Base-by-base conservation (phyloP, 2,113 vertebrate genomes). In the Gadus chalcogrammus region DNA sequence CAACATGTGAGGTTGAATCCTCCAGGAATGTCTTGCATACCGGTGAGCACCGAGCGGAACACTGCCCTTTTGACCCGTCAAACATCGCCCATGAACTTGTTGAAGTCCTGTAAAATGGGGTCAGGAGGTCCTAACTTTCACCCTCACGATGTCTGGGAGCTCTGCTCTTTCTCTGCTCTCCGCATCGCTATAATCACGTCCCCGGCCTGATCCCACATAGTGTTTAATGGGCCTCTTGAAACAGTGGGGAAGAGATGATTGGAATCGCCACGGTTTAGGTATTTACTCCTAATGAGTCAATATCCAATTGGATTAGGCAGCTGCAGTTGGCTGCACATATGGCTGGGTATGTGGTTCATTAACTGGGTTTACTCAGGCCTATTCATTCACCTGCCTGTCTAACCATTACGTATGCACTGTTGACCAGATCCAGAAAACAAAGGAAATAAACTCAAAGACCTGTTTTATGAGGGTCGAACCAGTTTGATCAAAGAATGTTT, bases 11-110 rank as follows among this genome's bases (percentile, higher is more conserved):
- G 13, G 61, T 18, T n/a, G 75, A 84, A 67, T 80, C 78, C 69
- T 79, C 62, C 61, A 79, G 72, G 85, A 87, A 82, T 86, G 85
- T 68, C 56, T 80, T 79, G 77, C 84, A 71, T 72, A 72, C 83
- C 75, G 22, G 74, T 65, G 28, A 69, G 53, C 82, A 81, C 77
- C 84, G 85, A 79, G 85, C 78, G 79, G 76, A 86, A 82, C 70
- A 74, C 35, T 38, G 65, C 61, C 72, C 66, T 71, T 65, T 67
- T 77, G 61, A 85, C 69, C 77, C 27, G 28, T 76, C 73, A 77
- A 71, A 85, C 52, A 81, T 69, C 79, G 78, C 68, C 81, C 74
- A 69, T 73, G 55, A 71, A 74, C 68, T 74, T 79, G 81, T 78
- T 87, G 76, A 81, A 75, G 74, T 79, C 74, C 53, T 76, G 75